phyloP scores from a whole-genome alignment of 2,888 invertebrate genomes.

The Drosophila rellima region DNA sequence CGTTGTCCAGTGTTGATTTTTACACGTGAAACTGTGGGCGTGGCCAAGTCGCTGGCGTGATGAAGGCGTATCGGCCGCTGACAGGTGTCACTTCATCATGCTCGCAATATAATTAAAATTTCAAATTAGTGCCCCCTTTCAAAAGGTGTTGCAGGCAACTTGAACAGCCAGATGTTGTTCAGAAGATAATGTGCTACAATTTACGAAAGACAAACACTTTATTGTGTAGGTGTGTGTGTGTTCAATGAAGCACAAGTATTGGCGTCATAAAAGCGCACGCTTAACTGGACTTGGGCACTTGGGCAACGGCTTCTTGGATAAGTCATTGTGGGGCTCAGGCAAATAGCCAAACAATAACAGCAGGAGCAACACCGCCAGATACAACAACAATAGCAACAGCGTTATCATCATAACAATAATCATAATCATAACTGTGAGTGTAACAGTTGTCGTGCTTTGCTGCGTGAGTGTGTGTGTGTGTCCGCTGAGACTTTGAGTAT shows the following conservation, averaged over 20 bases:
- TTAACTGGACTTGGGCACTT: slow-evolving; percentile 36
- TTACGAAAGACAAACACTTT: slow-evolving; percentile 3
- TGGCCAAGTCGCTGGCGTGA: slow-evolving; percentile 54
- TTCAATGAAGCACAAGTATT: slow-evolving; percentile 38
- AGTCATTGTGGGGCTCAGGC: slow-evolving; percentile 42
- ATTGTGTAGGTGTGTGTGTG: neutral
- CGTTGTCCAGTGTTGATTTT: slow-evolving; percentile 58
- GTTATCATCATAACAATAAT: slow-evolving; percentile 77
- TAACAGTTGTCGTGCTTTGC: slow-evolving; percentile 47
- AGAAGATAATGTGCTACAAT: slow-evolving; percentile 39
- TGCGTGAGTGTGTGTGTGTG: slow-evolving; percentile 6
- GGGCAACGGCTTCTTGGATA: slow-evolving; percentile 18
- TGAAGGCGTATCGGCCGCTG: slow-evolving; percentile 73
- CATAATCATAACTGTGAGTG: slow-evolving; percentile 71
- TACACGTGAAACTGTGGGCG: slow-evolving; percentile 46
- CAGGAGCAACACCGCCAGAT: slow-evolving; percentile 17
- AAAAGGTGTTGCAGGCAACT: slow-evolving; percentile 26
- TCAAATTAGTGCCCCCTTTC: slow-evolving; percentile 60
- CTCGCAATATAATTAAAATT: slow-evolving; percentile 75
- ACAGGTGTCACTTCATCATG: slow-evolving; percentile 64
- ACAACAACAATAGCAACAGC: slow-evolving; percentile 35
- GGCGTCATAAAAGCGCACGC: slow-evolving; percentile 41
- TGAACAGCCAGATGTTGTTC: slow-evolving; percentile 47
- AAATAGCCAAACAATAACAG: slow-evolving; percentile 57
- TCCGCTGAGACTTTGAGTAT: slow-evolving; percentile 26